phyloP scores from a whole-genome alignment of 2,888 invertebrate species.

The Lasius platythorax region DNA sequence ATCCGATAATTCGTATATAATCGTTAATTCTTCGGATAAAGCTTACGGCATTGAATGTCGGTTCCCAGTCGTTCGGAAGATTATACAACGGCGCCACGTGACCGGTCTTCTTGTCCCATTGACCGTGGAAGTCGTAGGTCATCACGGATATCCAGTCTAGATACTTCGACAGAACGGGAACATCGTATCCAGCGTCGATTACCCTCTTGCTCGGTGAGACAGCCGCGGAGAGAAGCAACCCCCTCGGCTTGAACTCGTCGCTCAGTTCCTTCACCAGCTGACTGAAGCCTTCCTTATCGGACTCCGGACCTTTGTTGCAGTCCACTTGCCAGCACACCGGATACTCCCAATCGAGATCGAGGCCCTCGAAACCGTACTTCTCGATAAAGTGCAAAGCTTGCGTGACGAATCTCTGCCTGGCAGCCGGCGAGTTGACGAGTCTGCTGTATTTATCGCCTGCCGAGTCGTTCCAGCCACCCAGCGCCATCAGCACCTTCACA shows the following conservation, averaged over 20 bases:
- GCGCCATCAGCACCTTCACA: slow-evolving; percentile 93
- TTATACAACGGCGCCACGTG: slow-evolving; percentile 96
- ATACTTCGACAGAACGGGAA: slow-evolving; percentile 91
- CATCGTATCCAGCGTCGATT: slow-evolving; percentile 94
- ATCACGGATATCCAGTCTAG: slow-evolving; percentile 97
- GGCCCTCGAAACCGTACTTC: slow-evolving; percentile 94
- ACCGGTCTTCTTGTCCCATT: slow-evolving; percentile 96
- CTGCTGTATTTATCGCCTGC: slow-evolving; percentile 95
- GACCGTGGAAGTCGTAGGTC: slow-evolving; percentile 97
- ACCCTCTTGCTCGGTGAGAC: slow-evolving; percentile 95
- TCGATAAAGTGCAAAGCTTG: slow-evolving; percentile 93
- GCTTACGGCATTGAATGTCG: slow-evolving; percentile 91
- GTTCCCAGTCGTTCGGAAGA: slow-evolving; percentile 91
- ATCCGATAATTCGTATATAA: not conserved
- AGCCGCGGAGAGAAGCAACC: slow-evolving; percentile 92
- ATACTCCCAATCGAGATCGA: slow-evolving; percentile 98
- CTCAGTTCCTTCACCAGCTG: slow-evolving; percentile 92
- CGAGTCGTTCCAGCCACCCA: slow-evolving; percentile 98
- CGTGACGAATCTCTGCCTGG: slow-evolving; percentile 91
- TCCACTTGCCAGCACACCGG: slow-evolving; percentile 97
- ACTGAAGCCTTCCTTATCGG: slow-evolving; percentile 93
- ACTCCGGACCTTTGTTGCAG: slow-evolving; percentile 93
- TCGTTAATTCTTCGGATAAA: not conserved
- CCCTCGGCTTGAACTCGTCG: slow-evolving; percentile 90
- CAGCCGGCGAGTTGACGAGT: slow-evolving; percentile 91